Percentiles rank a stretch among this genome's conserved stretches.
These are phyloP conservation scores for Daphoenositta chrysoptera DNA, from an alignment of 2,113 vertebrate species.

Conservation along the genomic window DNA sequence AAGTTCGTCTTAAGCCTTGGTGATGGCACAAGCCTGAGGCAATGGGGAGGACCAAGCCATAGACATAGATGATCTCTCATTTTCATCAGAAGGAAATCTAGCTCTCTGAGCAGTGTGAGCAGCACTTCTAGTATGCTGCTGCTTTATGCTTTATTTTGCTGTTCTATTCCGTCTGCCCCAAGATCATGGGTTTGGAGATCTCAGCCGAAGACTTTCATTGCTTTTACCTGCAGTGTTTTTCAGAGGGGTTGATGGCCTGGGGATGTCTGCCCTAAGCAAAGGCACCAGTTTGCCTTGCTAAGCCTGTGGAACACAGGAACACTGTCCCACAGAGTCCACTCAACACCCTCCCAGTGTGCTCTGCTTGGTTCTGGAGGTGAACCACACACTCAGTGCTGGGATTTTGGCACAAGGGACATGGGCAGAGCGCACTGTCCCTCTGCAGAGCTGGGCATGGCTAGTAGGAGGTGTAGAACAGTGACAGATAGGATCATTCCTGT, in stretches of 20 bases:
- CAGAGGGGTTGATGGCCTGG: neutral
- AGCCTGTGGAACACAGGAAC: neutral
- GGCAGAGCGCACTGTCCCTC: neutral
- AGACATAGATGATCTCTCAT: neutral
- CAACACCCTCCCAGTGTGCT: rapidly evolving
- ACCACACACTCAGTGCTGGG: rapidly evolving
- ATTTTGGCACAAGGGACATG: neutral
- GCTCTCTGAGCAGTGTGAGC: neutral
- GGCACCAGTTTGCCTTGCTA: neutral
- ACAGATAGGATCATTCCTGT: neutral
- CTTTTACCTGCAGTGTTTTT: neutral
- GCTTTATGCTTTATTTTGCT: neutral
- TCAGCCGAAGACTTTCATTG: neutral
- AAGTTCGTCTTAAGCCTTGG: neutral
- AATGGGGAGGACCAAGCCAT: rapidly evolving
- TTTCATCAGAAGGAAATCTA: neutral
- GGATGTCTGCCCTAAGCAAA: neutral
- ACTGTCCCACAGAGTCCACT: rapidly evolving
- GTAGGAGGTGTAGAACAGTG: neutral
- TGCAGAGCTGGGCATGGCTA: neutral
- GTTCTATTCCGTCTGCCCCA: neutral
- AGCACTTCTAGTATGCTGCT: neutral
- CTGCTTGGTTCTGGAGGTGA: neutral
- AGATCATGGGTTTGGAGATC: neutral
- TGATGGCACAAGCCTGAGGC: neutral